Evolutionary conservation across 2,888 invertebrate genomes (phyloP).

Genomic region (Tachina fera): DNA sequence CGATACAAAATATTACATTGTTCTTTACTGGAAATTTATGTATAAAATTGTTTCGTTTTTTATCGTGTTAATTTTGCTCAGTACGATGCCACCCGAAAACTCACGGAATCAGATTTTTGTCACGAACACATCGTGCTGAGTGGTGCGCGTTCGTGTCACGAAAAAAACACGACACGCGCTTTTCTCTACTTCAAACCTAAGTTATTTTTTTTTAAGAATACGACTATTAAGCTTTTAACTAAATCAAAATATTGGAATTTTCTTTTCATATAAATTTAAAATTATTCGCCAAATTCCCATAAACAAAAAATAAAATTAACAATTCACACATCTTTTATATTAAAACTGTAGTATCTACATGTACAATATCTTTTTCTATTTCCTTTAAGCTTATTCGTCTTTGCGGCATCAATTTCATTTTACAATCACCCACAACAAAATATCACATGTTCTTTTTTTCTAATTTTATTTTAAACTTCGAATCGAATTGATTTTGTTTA

Average conservation of each 20-base stretch:
- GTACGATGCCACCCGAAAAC: too few relatives aligned
- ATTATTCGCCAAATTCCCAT: neutral
- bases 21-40: too few relatives aligned
- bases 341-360: neutral
- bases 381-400: constrained; percentile 45
- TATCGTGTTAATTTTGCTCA: too few relatives aligned
- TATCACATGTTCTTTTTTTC: constrained; percentile 34
- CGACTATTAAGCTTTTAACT: neutral
- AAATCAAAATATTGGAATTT: neutral
- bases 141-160: too few relatives aligned
- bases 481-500: constrained; percentile 19
- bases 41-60: too few relatives aligned
- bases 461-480: constrained; percentile 26
- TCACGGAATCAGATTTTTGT: too few relatives aligned
- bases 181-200: too few relatives aligned
- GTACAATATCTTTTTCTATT: constrained; percentile 13
- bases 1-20: too few relatives aligned
- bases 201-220: too few relatives aligned
- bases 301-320: neutral
- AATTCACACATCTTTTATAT: constrained; percentile 44
- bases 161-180: too few relatives aligned
- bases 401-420: constrained; percentile 54
- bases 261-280: neutral
- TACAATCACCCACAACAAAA: constrained; percentile 27
- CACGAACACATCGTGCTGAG: too few relatives aligned